Evolutionary conservation across 2,113 vertebrate species (phyloP), one percentile per base, ranked within the genome.

Genomic region (Lophius piscatorius): DNA sequence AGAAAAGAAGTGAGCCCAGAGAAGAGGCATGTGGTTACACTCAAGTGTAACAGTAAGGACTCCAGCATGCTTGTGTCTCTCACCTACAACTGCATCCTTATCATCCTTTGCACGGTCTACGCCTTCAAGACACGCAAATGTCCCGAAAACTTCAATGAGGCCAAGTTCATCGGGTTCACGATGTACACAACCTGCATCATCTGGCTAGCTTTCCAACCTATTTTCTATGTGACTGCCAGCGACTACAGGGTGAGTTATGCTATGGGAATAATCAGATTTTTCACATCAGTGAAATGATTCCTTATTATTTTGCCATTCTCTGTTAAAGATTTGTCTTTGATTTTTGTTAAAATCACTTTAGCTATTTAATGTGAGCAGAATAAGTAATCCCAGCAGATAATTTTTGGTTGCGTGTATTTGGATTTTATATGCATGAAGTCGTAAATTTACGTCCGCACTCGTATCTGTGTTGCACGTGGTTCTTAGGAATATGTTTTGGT

Each of bases 141-240:
- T 74, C 97, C 97, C 0, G 97, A 99, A 80, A 99, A 99, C 87
- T 99, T 99, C 91, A 99, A 99, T 0, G 97, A 99, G 87, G 97
- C 97, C 87, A 99, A 99, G 85, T 99, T 98, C 89, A 99, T 99
- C 0, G 97, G 97, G 21, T 99, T 99, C 83, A 99, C 97, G 86
- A 99, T 99, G 97, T 99, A 99, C 80, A 99, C 97, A 2, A 99
- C 97, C 40, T 99, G 97, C 90, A 99, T 99, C 91, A 99, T 99
- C 89, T 99, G 97, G 97, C 89, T 99, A 82, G 97, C 97, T 18
- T 99, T 99, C 88, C 93, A 99, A 80, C 97, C 97, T 52, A 99
- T 99, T 90, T 99, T 98, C 93, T 99, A 98, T 0, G 97, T 98
- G 79, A 98, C 97, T 23, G 98, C 97, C 84, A 98, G 96, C 6